Evolutionary conservation across 2,113 vertebrate species (phyloP), one percentile per base, ranked within the genome.

Genomic region (Callipepla squamata): DNA sequence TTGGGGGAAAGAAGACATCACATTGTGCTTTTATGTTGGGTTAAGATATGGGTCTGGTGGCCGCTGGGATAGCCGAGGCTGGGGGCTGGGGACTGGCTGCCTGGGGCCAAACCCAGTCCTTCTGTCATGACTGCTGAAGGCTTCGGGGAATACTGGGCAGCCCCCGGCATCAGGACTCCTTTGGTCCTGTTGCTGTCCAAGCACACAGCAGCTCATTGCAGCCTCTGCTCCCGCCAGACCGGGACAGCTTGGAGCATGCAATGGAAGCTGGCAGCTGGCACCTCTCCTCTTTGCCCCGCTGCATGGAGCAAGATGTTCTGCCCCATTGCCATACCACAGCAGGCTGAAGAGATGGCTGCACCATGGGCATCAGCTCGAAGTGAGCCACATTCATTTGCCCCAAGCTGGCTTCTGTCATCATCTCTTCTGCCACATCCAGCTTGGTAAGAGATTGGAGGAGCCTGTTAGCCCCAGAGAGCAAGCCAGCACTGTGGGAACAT

Each of bases 111-210:
- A 53, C 15, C 51, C 26, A 53, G 51, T 28, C 25, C 51, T 28
- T 25, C 50, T 53, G 51, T 53, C 26, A 28, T 5, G 8, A 28
- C 51, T 53, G 51, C 51, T 53, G 51, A 14, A 57, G 69, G 70
- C 25, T 85, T 87, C 80, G 58, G 44, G 74, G 73, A 59, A 22
- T 16, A 26, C 26, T 6, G 63, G 57, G 53, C 63, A 84, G 14
- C 62, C n/a, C 51, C 74, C 34, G 70, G 30, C 57, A 84, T 47
- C 40, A 44, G 80, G 34, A 55, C 6, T 89, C 22, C 61, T 92
- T 75, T 80, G 69, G 53, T 85, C 32, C 66, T n/a, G 11, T 87
- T 79, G 81, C 67, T 93, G 86, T 93, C 82, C 68, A 80, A 75
- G 72, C n/a, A 57, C 78, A 72, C 79, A 47, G 34, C 91, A 89